A percentile compares a stretch with the other conserved stretches of the same genome.
Evolutionary conservation across 2,888 invertebrate genomes (phyloP).

Genomic region (Hofmannophila pseudospretella): DNA sequence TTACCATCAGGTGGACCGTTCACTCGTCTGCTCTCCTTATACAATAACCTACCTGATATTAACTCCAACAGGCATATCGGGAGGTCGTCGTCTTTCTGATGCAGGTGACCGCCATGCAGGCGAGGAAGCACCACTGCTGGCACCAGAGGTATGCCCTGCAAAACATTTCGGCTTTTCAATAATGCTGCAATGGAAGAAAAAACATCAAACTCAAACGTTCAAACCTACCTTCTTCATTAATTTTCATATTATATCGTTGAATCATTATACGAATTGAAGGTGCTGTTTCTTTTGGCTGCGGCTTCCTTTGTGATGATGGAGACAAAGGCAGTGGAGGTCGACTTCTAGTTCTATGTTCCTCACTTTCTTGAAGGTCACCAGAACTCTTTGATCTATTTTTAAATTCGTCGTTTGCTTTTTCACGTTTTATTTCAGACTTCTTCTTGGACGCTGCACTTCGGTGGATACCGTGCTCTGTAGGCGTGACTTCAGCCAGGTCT

Average conservation of each 20-base stretch:
- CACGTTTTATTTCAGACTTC: slow-evolving; percentile 29
- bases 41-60: slow-evolving; percentile 54
- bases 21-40: too few species aligned
- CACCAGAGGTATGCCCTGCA: slow-evolving; percentile 61
- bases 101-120: slow-evolving; percentile 82
- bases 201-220: slow-evolving; percentile 1
- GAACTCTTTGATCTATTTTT: slow-evolving; percentile 45
- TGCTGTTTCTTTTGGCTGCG: slow-evolving; percentile 79
- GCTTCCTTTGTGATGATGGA: slow-evolving; percentile 76
- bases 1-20: too few species aligned
- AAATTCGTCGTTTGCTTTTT: slow-evolving; percentile 33
- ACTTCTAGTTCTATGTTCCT: slow-evolving; percentile 50
- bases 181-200: not conserved
- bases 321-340: slow-evolving; percentile 80
- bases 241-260: slow-evolving; percentile 81
- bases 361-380: slow-evolving; percentile 52
- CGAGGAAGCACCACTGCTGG: slow-evolving; percentile 81
- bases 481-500: slow-evolving; percentile 59
- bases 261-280: slow-evolving; percentile 85
- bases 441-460: slow-evolving; percentile 23
- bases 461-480: slow-evolving; percentile 26
- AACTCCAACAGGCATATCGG: slow-evolving; percentile 70
- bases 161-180: not conserved
- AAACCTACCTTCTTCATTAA: slow-evolving; percentile 72
- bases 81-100: slow-evolving; percentile 77